Percentiles rank a stretch among this genome's conserved stretches.
These are phyloP conservation scores for Paradoxurus hermaphroditus DNA, from an alignment of 2,113 vertebrate species.

Conservation along the genomic window DNA sequence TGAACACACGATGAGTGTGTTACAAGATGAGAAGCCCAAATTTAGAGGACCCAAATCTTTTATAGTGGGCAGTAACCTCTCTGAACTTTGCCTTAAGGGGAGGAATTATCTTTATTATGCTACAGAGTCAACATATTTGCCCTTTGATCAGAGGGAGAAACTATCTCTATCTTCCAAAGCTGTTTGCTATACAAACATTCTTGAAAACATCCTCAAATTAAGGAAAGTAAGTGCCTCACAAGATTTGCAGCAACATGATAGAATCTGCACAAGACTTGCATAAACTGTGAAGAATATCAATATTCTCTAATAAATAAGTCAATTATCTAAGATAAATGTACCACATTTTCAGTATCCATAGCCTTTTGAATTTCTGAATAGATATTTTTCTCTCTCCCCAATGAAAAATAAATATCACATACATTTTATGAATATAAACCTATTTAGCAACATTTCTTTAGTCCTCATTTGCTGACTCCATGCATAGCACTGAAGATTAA, in stretches of 20 bases:
- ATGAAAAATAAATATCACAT: not conserved
- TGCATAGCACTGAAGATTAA: not conserved
- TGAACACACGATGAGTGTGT: not conserved
- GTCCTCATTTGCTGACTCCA: not conserved
- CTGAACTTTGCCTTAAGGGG: not conserved
- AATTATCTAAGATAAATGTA: not conserved
- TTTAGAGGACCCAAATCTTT: not conserved
- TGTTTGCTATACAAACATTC: not conserved
- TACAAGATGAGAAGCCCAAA: not conserved
- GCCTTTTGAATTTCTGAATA: not conserved
- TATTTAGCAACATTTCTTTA: not conserved
- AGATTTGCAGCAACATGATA: not conserved
- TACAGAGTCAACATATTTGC: not conserved
- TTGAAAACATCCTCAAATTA: not conserved
- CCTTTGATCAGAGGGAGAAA: not conserved
- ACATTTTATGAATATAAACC: not conserved
- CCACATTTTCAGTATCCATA: not conserved
- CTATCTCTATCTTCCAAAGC: not conserved
- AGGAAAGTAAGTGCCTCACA: not conserved
- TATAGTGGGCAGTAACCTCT: not conserved
- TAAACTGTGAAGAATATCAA: not conserved
- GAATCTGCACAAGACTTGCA: not conserved
- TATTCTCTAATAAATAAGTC: not conserved
- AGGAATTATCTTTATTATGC: not conserved
- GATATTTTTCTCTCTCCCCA: not conserved